Conservation (phyloP, 2,888 invertebrate genomes). For the Temnothorax rugatulus region DNA sequence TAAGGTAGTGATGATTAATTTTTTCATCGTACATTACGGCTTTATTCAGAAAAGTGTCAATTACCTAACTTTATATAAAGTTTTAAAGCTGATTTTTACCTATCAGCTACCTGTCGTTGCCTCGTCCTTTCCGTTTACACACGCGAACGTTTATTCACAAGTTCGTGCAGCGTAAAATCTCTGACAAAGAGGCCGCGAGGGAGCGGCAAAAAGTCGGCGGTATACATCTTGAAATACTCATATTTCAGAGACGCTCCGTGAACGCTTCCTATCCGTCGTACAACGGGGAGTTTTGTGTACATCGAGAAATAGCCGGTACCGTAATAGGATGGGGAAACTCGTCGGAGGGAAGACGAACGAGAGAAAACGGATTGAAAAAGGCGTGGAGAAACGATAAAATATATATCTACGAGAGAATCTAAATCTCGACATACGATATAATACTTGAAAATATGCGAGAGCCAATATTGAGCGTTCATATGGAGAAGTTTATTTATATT, state of each 20-base stretch:
- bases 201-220: slow-evolving; percentile 30
- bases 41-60: neutral
- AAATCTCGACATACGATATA: slow-evolving; percentile 13
- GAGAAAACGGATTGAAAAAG: slow-evolving; percentile 35
- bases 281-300: slow-evolving; percentile 46
- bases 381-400: slow-evolving; percentile 20
- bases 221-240: slow-evolving; percentile 45
- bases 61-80: neutral
- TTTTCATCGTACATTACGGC: neutral
- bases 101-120: neutral
- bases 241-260: slow-evolving; percentile 39
- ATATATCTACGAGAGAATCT: slow-evolving; percentile 23
- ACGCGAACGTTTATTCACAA: slow-evolving; percentile 26
- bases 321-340: slow-evolving; percentile 10
- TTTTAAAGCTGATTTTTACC: neutral
- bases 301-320: slow-evolving; percentile 24
- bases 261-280: slow-evolving; percentile 35
- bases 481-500: slow-evolving; percentile 3
- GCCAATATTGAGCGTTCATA: neutral
- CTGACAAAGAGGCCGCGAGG: slow-evolving; percentile 30
- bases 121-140: slow-evolving; percentile 9
- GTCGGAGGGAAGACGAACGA: slow-evolving; percentile 12
- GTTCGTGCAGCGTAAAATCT: slow-evolving; percentile 29
- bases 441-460: slow-evolving; percentile 19
- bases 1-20: neutral